Percentiles rank a stretch among this genome's conserved stretches.
These are phyloP conservation scores for Theodoxus fluviatilis DNA, from an alignment of 2,888 invertebrate species.

Conservation along the genomic window DNA sequence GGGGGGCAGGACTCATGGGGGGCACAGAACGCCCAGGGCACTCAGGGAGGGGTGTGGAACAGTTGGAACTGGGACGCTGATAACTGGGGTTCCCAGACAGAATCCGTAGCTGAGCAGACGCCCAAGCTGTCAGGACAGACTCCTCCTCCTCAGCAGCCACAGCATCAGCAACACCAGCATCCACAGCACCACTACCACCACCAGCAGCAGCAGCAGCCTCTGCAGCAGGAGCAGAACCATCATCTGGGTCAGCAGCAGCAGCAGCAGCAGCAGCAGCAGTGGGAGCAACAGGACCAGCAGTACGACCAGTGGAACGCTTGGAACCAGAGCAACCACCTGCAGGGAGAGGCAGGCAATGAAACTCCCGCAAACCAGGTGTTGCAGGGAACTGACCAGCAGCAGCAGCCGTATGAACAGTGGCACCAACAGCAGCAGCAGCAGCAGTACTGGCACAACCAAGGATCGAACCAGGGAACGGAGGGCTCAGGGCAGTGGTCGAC, in stretches of 20 bases:
- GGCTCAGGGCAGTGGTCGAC: too few relatives aligned
- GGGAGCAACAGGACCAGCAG: conserved; percentile 10
- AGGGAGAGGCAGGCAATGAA: too few relatives aligned
- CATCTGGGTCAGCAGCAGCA: conserved; percentile 11
- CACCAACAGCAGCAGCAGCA: neutral
- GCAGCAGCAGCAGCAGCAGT: conserved; percentile 20
- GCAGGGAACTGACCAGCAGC: conserved; percentile 18
- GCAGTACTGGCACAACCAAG: neutral
- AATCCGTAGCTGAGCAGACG: neutral
- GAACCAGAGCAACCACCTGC: too few relatives aligned
- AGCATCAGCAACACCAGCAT: conserved; percentile 16
- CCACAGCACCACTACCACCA: neutral
- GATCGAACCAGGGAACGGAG: too few relatives aligned
- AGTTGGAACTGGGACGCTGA: conserved; percentile 27
- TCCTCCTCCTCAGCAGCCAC: neutral
- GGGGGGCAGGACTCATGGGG: too few relatives aligned
- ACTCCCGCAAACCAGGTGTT: too few relatives aligned
- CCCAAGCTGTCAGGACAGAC: neutral
- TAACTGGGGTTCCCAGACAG: neutral
- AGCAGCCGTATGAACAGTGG: conserved; percentile 18
- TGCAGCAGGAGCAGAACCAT: neutral
- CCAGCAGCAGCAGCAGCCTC: neutral
- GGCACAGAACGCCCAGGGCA: neutral
- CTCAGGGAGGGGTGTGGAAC: conserved; percentile 24
- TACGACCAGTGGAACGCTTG: conserved; percentile 27